phyloP scores from a whole-genome alignment of 2,888 invertebrate species.

The Cephus nigrinus region DNA sequence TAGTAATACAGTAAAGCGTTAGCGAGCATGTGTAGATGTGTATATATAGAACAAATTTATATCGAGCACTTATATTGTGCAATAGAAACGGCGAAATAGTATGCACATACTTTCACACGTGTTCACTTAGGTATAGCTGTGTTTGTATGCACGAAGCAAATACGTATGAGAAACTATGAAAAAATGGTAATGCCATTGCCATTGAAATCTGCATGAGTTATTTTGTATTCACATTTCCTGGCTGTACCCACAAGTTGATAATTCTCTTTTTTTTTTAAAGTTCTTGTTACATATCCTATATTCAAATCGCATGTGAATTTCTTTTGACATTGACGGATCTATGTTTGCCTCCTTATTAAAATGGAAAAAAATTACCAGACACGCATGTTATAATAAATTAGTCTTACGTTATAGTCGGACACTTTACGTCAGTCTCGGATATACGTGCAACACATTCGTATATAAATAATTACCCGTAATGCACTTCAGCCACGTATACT shows the following conservation, averaged over 20 bases:
- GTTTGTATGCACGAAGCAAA: background rate
- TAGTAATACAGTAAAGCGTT: too few species aligned
- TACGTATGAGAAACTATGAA: background rate
- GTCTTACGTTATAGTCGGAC: background rate
- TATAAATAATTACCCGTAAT: background rate
- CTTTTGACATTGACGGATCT: background rate
- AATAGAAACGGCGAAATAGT: too few species aligned
- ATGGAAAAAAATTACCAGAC: background rate
- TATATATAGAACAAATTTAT: too few species aligned
- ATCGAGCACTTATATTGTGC: too few species aligned
- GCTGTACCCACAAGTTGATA: background rate
- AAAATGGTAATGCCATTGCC: background rate
- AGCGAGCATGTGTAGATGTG: too few species aligned
- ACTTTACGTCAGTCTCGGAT: background rate
- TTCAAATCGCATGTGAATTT: background rate
- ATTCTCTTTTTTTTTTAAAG: background rate
- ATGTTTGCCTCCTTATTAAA: background rate
- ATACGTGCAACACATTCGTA: background rate
- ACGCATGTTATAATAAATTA: background rate
- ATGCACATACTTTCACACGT: too few species aligned
- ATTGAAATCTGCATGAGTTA: background rate
- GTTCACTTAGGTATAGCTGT: background rate
- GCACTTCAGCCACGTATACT: too few species aligned
- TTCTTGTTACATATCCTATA: background rate
- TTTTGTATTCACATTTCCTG: background rate